A percentile compares a stretch with the other conserved stretches of the same genome.
Conservation (phyloP, 2,113 vertebrate species). For the western clawed frog (Xenopus tropicalis) region UCB_Xtro_10.0 CM004445.2:80595001-80595500, state of each 20-base stretch:
- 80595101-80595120: too few species aligned
- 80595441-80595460: not conserved
- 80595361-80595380: too few species aligned
- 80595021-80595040: too few species aligned
- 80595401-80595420: not conserved
- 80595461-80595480: not conserved
- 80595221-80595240: slow-evolving; percentile 86
- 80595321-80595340: too few species aligned
- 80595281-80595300: too few species aligned
- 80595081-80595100: too few species aligned
- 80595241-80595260: slow-evolving; percentile 60
- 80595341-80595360: too few species aligned
- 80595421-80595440: not conserved
- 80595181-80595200: slow-evolving; percentile 87
- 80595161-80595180: slow-evolving; percentile 89
- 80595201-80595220: slow-evolving; percentile 90
- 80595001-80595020: too few species aligned
- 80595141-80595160: slow-evolving; percentile 72
- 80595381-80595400: not conserved
- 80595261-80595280: not conserved
- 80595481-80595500: not conserved
- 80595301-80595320: too few species aligned
- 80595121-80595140: too few species aligned
- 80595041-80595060: too few species aligned
- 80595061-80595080: too few species aligned